Evolutionary conservation across 2,113 vertebrate genomes (phyloP).

Genomic region (Xenopus laevis): DNA sequence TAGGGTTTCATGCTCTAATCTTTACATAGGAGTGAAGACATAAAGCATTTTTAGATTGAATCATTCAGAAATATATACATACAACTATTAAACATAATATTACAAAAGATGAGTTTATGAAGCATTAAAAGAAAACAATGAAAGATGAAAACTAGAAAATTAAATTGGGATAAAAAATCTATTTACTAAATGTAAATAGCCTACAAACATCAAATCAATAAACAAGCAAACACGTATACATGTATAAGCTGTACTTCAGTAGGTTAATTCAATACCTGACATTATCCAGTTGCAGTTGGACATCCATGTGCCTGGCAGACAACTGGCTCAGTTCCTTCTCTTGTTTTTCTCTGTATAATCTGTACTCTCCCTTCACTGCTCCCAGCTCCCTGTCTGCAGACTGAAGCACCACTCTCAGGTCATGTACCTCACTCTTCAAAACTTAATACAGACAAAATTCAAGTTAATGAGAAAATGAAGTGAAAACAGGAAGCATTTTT

Average conservation of each 20-base stretch:
- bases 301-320: conserved; percentile 76
- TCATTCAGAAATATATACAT: background rate
- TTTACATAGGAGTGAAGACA: conserved; percentile 51
- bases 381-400: conserved; percentile 90
- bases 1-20: conserved; percentile 83
- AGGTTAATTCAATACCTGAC: conserved; percentile 69
- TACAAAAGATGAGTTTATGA: too few species aligned
- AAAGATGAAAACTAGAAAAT: too few species aligned
- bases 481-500: too few species aligned
- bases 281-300: conserved; percentile 83
- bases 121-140: too few species aligned
- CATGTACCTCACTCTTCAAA: conserved; percentile 80
- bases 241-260: too few species aligned
- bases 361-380: conserved; percentile 61
- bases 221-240: too few species aligned
- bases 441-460: conserved; percentile 59
- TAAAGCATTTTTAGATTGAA: background rate
- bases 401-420: conserved; percentile 86
- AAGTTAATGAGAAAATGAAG: too few species aligned
- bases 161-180: too few species aligned
- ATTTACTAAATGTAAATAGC: too few species aligned
- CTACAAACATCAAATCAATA: too few species aligned
- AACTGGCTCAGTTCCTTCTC: conserved; percentile 74
- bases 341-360: conserved; percentile 63
- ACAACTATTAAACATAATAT: too few species aligned